Evolutionary conservation across 2,113 vertebrate species (phyloP), one percentile per base, ranked within the genome.

Genomic region (Triplophysa siluroides): DNA sequence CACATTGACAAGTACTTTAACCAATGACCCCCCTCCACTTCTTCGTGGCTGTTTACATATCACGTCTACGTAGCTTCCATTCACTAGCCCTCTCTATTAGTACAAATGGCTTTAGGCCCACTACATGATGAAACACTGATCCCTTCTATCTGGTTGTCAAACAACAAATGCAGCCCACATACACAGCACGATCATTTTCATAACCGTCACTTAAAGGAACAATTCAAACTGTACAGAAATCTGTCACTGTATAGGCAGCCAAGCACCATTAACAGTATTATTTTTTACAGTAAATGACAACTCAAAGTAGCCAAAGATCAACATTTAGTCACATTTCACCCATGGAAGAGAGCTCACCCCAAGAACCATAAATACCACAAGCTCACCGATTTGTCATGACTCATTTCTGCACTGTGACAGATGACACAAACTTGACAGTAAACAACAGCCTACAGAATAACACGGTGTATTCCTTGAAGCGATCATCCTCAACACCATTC

Each of bases 281-380:
- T 29, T 29, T 29, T 29, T 29, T 29, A 29, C 29, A 29, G 50
- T 18, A 38, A 38, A 38, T 38, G 33, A 52, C 50, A 52, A 52
- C 50, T 52, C 33, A 38, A 38, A 38, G 0, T 38, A 38, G 33
- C 6, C 33, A 38, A 38, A 38, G 33, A 38, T 38, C 33, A 38
- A 38, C 33, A 7, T 6, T 38, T 29, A 4, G 29, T 29, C 29
- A 29, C 3, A 29, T 33, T 33, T 6, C 5, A 33, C 4, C 29
- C 29, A 4, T 33, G 29, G 4, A 19, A n/a, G n/a, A n/a, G 1
- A 6, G 23, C 4, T 13, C 11, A 16, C 8, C 45, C 13, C 24
- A 9, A 26, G 62, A 79, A 62, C 66, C 66, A 72, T 26, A 38
- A 63, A 71, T 14, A 54, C 58, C 58, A 64, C 68, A 72, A 72